Evolutionary conservation across 2,113 vertebrate genomes (phyloP).

Genomic region (Vimba vimba): DNA sequence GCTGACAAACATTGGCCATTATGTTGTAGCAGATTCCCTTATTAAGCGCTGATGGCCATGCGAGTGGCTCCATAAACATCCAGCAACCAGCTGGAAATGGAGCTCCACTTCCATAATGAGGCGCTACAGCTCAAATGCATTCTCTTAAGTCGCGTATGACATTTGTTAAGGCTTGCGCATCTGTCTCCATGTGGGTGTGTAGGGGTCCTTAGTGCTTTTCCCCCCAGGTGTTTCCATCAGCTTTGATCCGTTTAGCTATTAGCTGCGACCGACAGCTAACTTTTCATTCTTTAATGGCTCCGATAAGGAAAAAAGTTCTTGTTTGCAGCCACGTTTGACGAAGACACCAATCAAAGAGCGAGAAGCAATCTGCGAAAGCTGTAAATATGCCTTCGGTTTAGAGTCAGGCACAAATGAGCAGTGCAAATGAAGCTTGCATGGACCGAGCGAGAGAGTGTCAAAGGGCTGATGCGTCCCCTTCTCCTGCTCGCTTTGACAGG

Average conservation of each 20-base stretch:
- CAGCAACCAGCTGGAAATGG: neutral
- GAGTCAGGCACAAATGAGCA: slow-evolving; percentile 18
- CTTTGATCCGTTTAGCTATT: slow-evolving; percentile 33
- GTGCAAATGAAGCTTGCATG: slow-evolving; percentile 9
- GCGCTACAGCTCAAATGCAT: neutral
- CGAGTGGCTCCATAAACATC: slow-evolving; percentile 4
- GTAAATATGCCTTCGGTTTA: slow-evolving; percentile 37
- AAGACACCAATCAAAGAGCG: slow-evolving; percentile 27
- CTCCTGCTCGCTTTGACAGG: neutral
- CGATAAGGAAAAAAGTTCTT: neutral
- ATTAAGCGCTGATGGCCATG: neutral
- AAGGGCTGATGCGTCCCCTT: neutral
- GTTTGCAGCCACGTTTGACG: slow-evolving; percentile 1
- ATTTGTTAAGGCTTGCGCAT: slow-evolving; percentile 26
- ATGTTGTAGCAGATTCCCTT: neutral
- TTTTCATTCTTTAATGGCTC: slow-evolving; percentile 5
- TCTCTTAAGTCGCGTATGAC: slow-evolving; percentile 29
- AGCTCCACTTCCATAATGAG: slow-evolving; percentile 45
- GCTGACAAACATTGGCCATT: neutral
- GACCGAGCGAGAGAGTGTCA: neutral
- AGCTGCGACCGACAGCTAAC: neutral
- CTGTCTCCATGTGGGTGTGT: slow-evolving; percentile 11
- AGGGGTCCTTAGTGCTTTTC: neutral
- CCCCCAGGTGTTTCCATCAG: slow-evolving; percentile 22
- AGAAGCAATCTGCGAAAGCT: slow-evolving; percentile 6